Evolutionary conservation across 2,797 vertebrate species (phyloP), one percentile per base, ranked within the genome.

Genomic region (Coreius guichenoti): DNA sequence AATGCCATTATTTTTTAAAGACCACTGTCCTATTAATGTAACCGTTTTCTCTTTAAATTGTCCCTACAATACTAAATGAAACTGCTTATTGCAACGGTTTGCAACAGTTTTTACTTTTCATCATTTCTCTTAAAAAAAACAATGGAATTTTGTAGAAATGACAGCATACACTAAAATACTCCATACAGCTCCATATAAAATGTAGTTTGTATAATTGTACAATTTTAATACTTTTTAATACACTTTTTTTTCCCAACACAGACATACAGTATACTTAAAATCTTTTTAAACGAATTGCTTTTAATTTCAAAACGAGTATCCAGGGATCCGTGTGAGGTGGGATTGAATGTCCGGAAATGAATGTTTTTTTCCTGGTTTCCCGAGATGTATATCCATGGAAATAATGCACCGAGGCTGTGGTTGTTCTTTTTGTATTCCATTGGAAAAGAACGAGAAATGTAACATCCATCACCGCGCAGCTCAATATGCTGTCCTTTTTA

Each of bases 351-450:
- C 67, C 83, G 21, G 58, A 68, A 67, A 16, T 76, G 13, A 23
- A 33, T 68, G 47, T n/a, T 45, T 39, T 8, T 17, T 31, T 1
- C 49, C 33, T 67, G n/a, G 31, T 69, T 76, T 86, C 61, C 69
- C 13, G 19, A 76, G 47, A 29, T 43, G 45, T 39, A 76, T 49
- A 76, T 76, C 85, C 79, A 77, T 54, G 45, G 26, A 81, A 81
- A 81, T 63, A 45, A 58, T 26, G 11, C 58, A 68, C 9, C 23
- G 61, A 79, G 12, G 19, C 9, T 84, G 58, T 39, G 12, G 23
- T 49, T 51, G 33, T 65, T 1, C 8, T 80, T 26, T 75, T 54
- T 13, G 51, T 84, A 83, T 73, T 81, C 73, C 84, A 74, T 1
- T 29, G 68, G 21, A 39, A 45, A 56, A 78, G 5, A 45, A 23